Percentiles rank a stretch among this genome's conserved stretches.
Conservation (phyloP, 2,797 vertebrate species). For the Acrossocheilus wenchowensis region DNA sequence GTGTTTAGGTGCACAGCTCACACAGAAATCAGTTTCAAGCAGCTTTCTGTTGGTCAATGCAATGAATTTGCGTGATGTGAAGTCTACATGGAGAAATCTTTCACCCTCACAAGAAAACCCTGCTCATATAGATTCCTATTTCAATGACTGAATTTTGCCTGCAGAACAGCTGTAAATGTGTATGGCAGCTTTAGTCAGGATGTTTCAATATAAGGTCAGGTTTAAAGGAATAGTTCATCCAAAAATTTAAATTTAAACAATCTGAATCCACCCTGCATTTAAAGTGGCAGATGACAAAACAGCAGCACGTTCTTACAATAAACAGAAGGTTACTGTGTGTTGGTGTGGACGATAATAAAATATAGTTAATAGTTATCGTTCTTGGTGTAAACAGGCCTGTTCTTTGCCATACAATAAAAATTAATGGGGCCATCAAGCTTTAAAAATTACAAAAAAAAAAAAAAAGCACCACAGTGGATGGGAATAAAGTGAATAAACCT, state of each 20-base stretch:
- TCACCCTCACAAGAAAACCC: not conserved
- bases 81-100: not conserved
- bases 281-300: not conserved
- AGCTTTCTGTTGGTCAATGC: not conserved
- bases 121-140: not conserved
- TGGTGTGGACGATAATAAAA: not conserved
- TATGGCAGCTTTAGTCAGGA: not conserved
- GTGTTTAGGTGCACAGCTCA: not conserved
- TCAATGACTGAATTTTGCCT: not conserved
- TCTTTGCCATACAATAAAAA: not conserved
- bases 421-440: not conserved
- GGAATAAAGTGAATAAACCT: not conserved
- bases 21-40: not conserved
- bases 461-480: no score
- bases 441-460: not conserved
- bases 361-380: not conserved
- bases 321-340: not conserved
- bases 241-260: not conserved
- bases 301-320: not conserved
- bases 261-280: not conserved
- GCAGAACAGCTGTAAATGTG: not conserved
- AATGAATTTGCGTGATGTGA: not conserved
- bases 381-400: not conserved
- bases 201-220: not conserved
- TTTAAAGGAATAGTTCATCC: slow-evolving; percentile 12